Conservation (phyloP, 2,888 invertebrate genomes). For the Torymus auratus region DNA sequence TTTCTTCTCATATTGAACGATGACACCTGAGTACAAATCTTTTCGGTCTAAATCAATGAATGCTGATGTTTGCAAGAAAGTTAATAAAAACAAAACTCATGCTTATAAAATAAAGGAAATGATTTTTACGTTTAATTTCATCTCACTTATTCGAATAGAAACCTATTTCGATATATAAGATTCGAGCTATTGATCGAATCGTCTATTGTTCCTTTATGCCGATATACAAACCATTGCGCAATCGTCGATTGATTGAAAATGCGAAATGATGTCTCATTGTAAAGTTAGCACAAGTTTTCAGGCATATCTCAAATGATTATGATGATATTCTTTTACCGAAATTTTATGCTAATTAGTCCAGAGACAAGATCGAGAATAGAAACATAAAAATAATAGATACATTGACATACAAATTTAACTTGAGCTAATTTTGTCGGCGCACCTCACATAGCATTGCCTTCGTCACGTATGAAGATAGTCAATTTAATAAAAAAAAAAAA, state of each 20-base stretch:
- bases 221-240: not conserved
- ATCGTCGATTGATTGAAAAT: too few relatives aligned
- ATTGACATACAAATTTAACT: conserved; percentile 20
- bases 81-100: too few relatives aligned
- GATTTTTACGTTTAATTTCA: too few relatives aligned
- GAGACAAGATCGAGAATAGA: not conserved
- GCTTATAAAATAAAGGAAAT: too few relatives aligned
- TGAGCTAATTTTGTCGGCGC: conserved; percentile 22
- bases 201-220: not conserved
- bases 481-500: conserved; percentile 24
- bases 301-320: not conserved
- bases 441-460: conserved; percentile 37
- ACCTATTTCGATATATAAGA: not conserved
- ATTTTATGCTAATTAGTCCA: not conserved
- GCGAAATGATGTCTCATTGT: too few relatives aligned
- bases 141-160: too few relatives aligned
- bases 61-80: too few relatives aligned
- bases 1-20: conserved; percentile 4
- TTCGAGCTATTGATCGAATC: too few relatives aligned
- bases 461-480: conserved; percentile 34
- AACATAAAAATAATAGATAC: not conserved
- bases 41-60: conserved; percentile 23
- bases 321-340: not conserved
- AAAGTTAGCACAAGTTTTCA: too few relatives aligned
- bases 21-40: conserved; percentile 36